Conservation (phyloP, 2,888 invertebrate species). For the Anodontia alba region DNA sequence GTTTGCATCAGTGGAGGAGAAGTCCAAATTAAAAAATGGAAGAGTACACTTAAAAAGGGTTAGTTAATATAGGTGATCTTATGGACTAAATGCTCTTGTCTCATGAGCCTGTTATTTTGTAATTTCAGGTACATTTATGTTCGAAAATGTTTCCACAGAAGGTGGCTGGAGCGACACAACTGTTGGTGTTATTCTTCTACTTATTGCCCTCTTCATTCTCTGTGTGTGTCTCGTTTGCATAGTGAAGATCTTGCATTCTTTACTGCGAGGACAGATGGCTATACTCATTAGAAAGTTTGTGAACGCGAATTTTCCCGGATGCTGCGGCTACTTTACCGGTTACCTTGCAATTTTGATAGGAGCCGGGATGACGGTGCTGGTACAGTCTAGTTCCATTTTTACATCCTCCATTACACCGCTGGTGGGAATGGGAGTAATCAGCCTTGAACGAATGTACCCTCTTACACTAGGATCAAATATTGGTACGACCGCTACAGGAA, state of each 20-base stretch:
- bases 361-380: constrained; percentile 86
- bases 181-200: constrained; percentile 86
- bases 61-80: no score
- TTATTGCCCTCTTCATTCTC: constrained; percentile 85
- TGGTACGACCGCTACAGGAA: constrained; percentile 87
- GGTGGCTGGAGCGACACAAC: constrained; percentile 76
- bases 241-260: constrained; percentile 85
- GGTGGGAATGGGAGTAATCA: constrained; percentile 87
- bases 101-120: no score
- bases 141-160: constrained; percentile 73
- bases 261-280: constrained; percentile 78
- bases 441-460: constrained; percentile 87
- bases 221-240: constrained; percentile 86
- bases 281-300: constrained; percentile 76
- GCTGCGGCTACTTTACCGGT: constrained; percentile 85
- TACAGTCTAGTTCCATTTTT: constrained; percentile 87
- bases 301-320: constrained; percentile 83
- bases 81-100: no score
- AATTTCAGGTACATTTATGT: constrained; percentile 66
- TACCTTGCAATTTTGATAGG: constrained; percentile 87
- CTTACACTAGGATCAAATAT: constrained; percentile 87
- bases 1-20: no score
- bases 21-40: no score
- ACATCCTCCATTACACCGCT: constrained; percentile 87
- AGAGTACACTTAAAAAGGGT: no score